Conservation (phyloP, 2,888 invertebrate genomes). For the Coleophora flavipennella region DNA sequence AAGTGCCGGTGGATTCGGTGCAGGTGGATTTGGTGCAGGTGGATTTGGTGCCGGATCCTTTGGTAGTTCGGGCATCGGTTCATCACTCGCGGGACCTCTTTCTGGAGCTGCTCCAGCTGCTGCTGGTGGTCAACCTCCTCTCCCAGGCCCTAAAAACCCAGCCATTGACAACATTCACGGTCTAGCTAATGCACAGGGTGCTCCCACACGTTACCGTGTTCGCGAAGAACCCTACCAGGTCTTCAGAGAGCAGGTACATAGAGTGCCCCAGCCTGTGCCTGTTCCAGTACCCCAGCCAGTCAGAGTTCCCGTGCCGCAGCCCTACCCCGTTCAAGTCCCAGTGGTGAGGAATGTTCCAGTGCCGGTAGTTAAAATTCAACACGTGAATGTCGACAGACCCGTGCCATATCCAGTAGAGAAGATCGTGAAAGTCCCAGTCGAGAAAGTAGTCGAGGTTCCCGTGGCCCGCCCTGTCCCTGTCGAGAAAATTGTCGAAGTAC, state of each 20-base stretch:
- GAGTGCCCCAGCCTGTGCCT: conserved; percentile 70
- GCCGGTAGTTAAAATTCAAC: conserved; percentile 70
- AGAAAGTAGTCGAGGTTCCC: conserved; percentile 68
- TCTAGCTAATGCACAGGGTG: conserved; percentile 53
- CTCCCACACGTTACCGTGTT: conserved; percentile 50
- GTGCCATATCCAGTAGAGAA: conserved; percentile 74
- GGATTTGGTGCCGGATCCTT: conserved; percentile 8
- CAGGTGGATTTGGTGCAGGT: conserved; percentile 5
- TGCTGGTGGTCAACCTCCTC: conserved; percentile 35
- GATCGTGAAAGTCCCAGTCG: conserved; percentile 71
- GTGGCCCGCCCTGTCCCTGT: conserved; percentile 72
- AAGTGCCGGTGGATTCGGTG: conserved; percentile 14
- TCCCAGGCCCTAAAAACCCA: conserved; percentile 43
- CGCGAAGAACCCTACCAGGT: conserved; percentile 59
- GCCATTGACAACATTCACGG: conserved; percentile 57
- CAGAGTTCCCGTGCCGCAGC: conserved; percentile 69
- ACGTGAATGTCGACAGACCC: conserved; percentile 70
- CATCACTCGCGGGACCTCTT: conserved; percentile 3
- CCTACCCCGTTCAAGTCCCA: conserved; percentile 72
- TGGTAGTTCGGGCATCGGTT: conserved; percentile 3
- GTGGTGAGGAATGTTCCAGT: conserved; percentile 68
- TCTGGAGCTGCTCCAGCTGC: conserved; percentile 10
- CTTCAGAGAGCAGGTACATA: conserved; percentile 60
- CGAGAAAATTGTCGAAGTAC: conserved; percentile 64
- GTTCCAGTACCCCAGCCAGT: conserved; percentile 68